Evolutionary conservation across 2,888 invertebrate genomes (phyloP), one percentile per base, ranked within the genome.

Genomic region (Brachyopa scutellaris): DNA sequence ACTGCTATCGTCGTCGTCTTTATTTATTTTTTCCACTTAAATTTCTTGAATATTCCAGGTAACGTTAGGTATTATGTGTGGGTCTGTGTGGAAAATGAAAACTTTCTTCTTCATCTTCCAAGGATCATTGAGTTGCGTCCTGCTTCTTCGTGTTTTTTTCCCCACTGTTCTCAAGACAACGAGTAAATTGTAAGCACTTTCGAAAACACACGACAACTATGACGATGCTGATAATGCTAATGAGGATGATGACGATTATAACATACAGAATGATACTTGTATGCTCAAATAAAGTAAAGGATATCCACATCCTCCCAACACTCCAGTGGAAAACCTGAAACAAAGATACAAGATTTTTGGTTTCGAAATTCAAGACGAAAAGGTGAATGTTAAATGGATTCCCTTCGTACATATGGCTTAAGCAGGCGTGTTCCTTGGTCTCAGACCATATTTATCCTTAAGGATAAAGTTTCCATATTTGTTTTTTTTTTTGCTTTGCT

Each of bases 341-440:
- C 26, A 62, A 29, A 19, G 62, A 53, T 9, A 36, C 8, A 29
- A 15, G 23, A 36, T 45, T 51, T 47, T 17, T 49, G 40, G 17
- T 6, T 31, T 51, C 36, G 21, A 51, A 59, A 49, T 61, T 51
- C 49, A 23, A 51, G 61, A 61, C 21, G 51, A 70, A 61, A 72
- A 72, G 72, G 72, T 72, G 72, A 72, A 45, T 72, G 42, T 72
- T 61, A 72, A 62, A 72, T 36, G 72, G 70, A 51, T 51, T 70
- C 55, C 8, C 70, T 40, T 42, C n/a, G 61, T 51, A 51, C 40
- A 53, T 72, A 53, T 72, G 72, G 42, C 62, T 53, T 45, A 61
- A 61, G 51, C 72, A 72, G 51, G 49, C 29, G 49, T 59, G n/a
- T 45, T 6, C 2, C 11, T 19, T 13, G 8, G 31, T 53, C n/a